Base-by-base conservation (phyloP, 2,888 invertebrate genomes). In the Cephonodes hylas region DNA sequence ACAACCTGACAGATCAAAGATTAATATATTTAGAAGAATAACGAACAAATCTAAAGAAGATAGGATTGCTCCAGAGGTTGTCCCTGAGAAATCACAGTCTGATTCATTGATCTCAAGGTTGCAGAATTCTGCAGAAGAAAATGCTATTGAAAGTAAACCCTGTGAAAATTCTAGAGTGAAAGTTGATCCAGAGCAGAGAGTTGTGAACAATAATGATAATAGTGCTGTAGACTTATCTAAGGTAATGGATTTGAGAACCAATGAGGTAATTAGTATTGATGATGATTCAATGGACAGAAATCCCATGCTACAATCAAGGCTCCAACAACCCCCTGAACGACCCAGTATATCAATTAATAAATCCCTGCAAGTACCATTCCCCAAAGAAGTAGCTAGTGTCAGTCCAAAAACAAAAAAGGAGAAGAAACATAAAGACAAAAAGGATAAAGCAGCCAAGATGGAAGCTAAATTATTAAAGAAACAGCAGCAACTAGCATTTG, bases 11-110 rank as follows among this genome's bases (percentile, higher is more conserved):
- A 96, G 96, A 85, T 96, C 95, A 84, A 97, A 97, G 82, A 91
- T 97, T 44, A 97, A 96, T 89, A 96, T 97, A 80, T 96, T 97
- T 79, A 97, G 97, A 82, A 96, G 97, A 87, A 96, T 97, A 82
- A 95, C 97, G 64, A 94, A 95, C 79, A 95, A 96, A 84, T 94
- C 94, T 25, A 95, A 95, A 84, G 94, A 94, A 75, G 95, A 95
- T 73, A 94, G 93, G 79, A 76, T 63, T 67, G 73, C 81, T 81
- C 80, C 84, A 68, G 91, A 91, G 81, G 83, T 86, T 86, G 83
- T 85, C 63, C 77, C 83, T 71, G 89, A 90, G 64, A 91, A 88
- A 77, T 71, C 79, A 77, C 87, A 85, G 72, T 84, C 87, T 83
- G 89, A 91, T 71, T 69, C 75, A 68, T 72, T 88, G 85, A 91